Base-by-base conservation (phyloP, 2,113 vertebrate genomes). In the Gopherus flavomarginatus region DNA sequence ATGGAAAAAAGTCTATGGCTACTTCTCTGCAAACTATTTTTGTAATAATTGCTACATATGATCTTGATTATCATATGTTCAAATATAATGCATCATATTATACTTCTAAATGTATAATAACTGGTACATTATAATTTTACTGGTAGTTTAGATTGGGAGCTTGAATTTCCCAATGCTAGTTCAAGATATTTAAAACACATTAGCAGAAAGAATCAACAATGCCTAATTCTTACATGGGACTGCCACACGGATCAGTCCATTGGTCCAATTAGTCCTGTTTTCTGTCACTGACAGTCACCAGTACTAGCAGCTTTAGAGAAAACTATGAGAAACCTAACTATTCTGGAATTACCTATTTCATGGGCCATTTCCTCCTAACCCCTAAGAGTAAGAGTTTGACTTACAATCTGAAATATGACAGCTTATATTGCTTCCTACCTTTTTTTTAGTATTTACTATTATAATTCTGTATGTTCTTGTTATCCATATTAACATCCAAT, bases 131-230 rank as follows among this genome's bases (percentile, higher is more conserved):
- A 21, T 38, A 65, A 83, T 3, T 79, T 88, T 93, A 90, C 19
- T 0, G 0, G 80, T 90, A 89, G 91, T 3, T 0, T 35, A 83
- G 54, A 69, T 54, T 26, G 42, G 82, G 75, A 1, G 1, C 26
- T 54, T 87, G 83, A 38, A 72, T 93, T 38, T 80, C 50, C 11
- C 24, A 31, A 10, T 85, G 49, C 79, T 9, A 14, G 17, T 27
- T 80, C 87, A 59, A 27, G 83, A 35, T 72, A 29, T 80, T 86
- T 65, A 84, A 78, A 44, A 62, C 44, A 11, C n/a, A 44, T 52
- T 0, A 0, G 0, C 22, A 9, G 53, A 1, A 0, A 16, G 11
- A 52, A 72, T 38, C 1, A 1, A 14, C 79, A 35, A 22, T 0
- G 0, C 0, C 0, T 16, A 4, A 2, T 91, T 89, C 83, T 88